Conservation (phyloP, 2,888 invertebrate species). For the Lottia scabra region DNA sequence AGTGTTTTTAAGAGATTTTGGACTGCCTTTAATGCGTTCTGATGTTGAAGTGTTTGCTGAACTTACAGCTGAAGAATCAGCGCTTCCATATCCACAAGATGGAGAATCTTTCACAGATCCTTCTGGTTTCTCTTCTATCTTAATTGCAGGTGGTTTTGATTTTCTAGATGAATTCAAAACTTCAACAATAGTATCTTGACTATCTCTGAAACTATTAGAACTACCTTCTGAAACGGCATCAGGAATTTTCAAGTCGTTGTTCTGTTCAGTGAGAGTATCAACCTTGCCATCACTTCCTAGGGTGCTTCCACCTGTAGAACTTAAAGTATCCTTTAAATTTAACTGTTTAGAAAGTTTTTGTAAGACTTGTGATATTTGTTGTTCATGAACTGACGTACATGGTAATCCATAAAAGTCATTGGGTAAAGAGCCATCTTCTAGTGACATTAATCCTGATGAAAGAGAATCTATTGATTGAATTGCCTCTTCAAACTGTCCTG, state of each 20-base stretch:
- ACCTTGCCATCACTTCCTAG: constrained; percentile 21
- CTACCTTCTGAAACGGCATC: constrained; percentile 1
- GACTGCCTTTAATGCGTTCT: constrained; percentile 46
- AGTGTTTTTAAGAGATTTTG: constrained; percentile 54
- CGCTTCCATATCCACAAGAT: not conserved
- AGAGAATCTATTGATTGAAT: constrained; percentile 44
- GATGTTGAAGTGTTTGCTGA: constrained; percentile 27
- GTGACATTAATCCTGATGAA: constrained; percentile 53
- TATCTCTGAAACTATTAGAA: constrained; percentile 29
- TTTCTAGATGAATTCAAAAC: constrained; percentile 8
- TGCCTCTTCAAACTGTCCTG: too few species aligned
- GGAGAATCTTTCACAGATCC: not conserved
- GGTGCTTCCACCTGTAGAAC: constrained; percentile 44
- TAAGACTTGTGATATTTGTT: constrained; percentile 56
- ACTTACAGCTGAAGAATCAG: constrained; percentile 15
- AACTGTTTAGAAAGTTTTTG: constrained; percentile 52
- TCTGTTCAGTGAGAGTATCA: not conserved
- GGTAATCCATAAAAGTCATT: constrained; percentile 56
- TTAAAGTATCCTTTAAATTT: constrained; percentile 51
- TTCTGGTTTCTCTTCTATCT: not conserved
- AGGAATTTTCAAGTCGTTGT: not conserved
- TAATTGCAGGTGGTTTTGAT: not conserved
- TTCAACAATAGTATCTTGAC: constrained; percentile 30
- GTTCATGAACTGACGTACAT: constrained; percentile 52
- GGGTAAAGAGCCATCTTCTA: constrained; percentile 54